Evolutionary conservation across 2,888 invertebrate species (phyloP).

Genomic region (Polietes domitor): DNA sequence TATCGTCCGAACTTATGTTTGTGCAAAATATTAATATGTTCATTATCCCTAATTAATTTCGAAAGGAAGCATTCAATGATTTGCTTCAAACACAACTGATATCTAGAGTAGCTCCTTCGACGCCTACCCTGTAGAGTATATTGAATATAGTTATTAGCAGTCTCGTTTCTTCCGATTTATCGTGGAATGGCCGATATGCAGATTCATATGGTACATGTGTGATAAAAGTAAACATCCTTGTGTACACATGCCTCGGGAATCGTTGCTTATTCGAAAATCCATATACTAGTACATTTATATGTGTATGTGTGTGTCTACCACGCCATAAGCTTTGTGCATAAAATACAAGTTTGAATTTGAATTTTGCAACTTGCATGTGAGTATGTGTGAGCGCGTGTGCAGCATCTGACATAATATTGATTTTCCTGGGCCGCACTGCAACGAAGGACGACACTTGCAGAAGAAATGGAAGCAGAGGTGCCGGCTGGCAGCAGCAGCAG

Average conservation of each 20-base stretch:
- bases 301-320: neutral
- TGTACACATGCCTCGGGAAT: neutral
- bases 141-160: too few relatives aligned
- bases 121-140: too few relatives aligned
- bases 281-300: neutral
- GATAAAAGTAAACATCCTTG: too few relatives aligned
- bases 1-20: too few relatives aligned
- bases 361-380: neutral
- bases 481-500: neutral
- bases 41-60: too few relatives aligned
- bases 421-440: neutral
- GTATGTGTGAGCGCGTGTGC: neutral
- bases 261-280: neutral
- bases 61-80: too few relatives aligned
- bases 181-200: too few relatives aligned
- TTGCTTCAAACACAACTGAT: too few relatives aligned
- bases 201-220: too few relatives aligned
- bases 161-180: too few relatives aligned
- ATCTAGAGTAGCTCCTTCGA: too few relatives aligned
- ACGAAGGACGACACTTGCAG: neutral
- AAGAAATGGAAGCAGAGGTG: neutral
- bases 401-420: neutral
- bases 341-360: neutral
- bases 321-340: neutral
- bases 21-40: too few relatives aligned